Evolutionary conservation across 2,797 vertebrate species (phyloP).

Genomic region (Champsocephalus esox): DNA sequence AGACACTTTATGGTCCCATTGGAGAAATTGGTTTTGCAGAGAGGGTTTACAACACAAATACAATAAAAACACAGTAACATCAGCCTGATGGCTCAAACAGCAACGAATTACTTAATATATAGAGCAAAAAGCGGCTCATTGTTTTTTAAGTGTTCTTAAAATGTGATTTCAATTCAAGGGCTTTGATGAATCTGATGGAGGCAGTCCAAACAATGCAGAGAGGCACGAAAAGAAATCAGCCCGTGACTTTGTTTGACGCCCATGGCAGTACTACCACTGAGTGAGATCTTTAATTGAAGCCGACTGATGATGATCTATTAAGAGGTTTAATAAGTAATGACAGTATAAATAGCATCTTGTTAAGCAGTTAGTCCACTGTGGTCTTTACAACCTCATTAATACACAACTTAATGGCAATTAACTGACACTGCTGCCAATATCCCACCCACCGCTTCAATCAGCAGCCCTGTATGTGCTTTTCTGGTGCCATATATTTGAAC

Average conservation of each 20-base stretch:
- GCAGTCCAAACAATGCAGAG: conserved; percentile 19
- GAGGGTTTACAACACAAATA: conserved; percentile 24
- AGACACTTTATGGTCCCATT: conserved; percentile 35
- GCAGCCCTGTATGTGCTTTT: conserved; percentile 39
- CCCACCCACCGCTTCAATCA: conserved; percentile 69
- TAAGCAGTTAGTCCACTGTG: conserved; percentile 72
- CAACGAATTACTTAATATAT: conserved; percentile 18
- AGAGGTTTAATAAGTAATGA: conserved; percentile 69
- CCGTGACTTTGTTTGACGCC: conserved; percentile 20
- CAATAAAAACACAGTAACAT: conserved; percentile 41
- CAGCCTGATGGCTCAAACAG: neutral
- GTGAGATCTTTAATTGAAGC: conserved; percentile 57
- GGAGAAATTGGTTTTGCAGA: conserved; percentile 30
- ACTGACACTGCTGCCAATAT: conserved; percentile 62
- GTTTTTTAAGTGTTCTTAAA: conserved; percentile 15
- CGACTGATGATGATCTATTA: conserved; percentile 71
- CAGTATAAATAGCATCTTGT: conserved; percentile 74
- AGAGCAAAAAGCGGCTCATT: conserved; percentile 27
- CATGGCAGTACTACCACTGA: conserved; percentile 13
- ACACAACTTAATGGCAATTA: conserved; percentile 76
- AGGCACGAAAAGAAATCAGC: conserved; percentile 18
- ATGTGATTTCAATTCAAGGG: conserved; percentile 6
- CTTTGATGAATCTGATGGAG: conserved; percentile 15
- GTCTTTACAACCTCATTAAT: conserved; percentile 78
- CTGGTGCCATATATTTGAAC: conserved; percentile 7